Conservation (phyloP, 2,888 invertebrate genomes). For the Cephus spinipes region DNA sequence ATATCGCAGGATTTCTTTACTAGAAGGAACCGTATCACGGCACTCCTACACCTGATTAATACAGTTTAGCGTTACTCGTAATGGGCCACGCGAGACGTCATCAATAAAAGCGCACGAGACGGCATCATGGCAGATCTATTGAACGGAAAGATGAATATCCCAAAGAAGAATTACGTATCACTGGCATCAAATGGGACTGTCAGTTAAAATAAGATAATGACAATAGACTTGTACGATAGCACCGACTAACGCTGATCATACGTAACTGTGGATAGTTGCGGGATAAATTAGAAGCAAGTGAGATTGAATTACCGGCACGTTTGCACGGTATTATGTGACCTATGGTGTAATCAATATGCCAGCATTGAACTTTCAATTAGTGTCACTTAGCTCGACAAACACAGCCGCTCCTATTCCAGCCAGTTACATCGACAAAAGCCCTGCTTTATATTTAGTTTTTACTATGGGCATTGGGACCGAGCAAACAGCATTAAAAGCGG, state of each 20-base stretch:
- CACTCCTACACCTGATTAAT: neutral
- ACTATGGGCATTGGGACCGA: slow-evolving; percentile 5
- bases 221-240: neutral
- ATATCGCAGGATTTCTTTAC: neutral
- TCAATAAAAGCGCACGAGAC: no score
- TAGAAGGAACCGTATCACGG: neutral
- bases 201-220: neutral
- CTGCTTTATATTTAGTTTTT: slow-evolving; percentile 23
- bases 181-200: neutral
- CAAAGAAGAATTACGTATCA: neutral
- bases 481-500: slow-evolving; percentile 8
- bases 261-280: neutral
- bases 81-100: no score
- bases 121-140: neutral
- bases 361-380: slow-evolving; percentile 64
- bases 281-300: slow-evolving; percentile 47
- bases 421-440: slow-evolving; percentile 26
- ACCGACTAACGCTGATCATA: neutral
- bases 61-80: neutral
- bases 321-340: slow-evolving; percentile 46
- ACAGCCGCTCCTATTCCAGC: slow-evolving; percentile 56
- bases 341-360: slow-evolving; percentile 58
- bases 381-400: slow-evolving; percentile 64
- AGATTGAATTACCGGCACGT: slow-evolving; percentile 52
- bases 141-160: neutral